Percentiles rank a stretch among this genome's conserved stretches.
phyloP scores from a whole-genome alignment of 2,888 invertebrate genomes.

The Harpalus rubripes region DNA sequence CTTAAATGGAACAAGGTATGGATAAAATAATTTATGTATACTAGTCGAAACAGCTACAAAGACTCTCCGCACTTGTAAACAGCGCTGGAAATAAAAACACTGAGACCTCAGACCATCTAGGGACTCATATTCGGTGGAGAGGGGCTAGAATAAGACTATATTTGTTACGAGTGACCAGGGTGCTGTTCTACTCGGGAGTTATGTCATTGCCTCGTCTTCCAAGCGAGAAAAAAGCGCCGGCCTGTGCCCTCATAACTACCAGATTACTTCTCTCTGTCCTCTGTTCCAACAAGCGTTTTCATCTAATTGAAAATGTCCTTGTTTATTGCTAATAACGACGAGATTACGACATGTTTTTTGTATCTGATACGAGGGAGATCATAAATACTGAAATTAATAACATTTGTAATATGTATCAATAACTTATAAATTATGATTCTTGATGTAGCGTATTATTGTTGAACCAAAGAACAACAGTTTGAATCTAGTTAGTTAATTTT shows the following conservation, averaged over 20 bases:
- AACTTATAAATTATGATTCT: no score
- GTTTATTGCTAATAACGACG: slow-evolving; percentile 44
- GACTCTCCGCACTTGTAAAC: slow-evolving; percentile 38
- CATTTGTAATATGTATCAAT: no score
- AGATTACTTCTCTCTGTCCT: slow-evolving; percentile 47
- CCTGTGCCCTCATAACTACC: slow-evolving; percentile 58
- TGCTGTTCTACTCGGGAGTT: slow-evolving; percentile 61
- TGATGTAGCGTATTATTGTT: no score
- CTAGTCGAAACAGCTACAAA: no score
- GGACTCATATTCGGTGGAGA: slow-evolving; percentile 49
- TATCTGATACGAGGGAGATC: no score
- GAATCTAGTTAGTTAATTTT: no score
- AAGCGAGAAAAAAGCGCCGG: slow-evolving; percentile 43
- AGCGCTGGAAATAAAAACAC: slow-evolving; percentile 50
- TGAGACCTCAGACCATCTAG: slow-evolving; percentile 32
- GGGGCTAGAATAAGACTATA: slow-evolving; percentile 63
- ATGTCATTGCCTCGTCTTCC: slow-evolving; percentile 59
- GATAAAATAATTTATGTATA: no score
- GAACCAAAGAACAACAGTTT: no score
- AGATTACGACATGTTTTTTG: no score
- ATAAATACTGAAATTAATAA: no score
- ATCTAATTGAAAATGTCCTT: slow-evolving; percentile 52
- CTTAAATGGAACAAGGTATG: no score
- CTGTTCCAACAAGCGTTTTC: not conserved
- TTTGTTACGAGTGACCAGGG: slow-evolving; percentile 68